Base-by-base conservation (phyloP, 37 sponge, comb jelly and placozoan species). In the Lycopodina hypogea region DNA sequence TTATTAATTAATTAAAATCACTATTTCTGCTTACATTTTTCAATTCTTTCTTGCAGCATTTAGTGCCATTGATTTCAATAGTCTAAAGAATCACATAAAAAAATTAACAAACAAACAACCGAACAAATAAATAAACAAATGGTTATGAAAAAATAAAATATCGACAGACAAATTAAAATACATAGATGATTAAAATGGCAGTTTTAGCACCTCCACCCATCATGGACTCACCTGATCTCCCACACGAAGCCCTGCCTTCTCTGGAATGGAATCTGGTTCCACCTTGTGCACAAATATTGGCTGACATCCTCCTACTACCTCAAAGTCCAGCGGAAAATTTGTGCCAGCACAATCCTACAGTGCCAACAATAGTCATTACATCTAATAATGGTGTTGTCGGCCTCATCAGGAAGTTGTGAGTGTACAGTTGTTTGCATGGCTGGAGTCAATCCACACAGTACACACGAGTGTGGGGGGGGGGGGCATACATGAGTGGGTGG, bases 161-260 rank as follows among this genome's bases (percentile, higher is more conserved):
- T n/a, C n/a, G n/a, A n/a, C n/a, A n/a, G n/a, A n/a, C n/a, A n/a
- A n/a, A n/a, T n/a, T n/a, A n/a, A n/a, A n/a, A n/a, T n/a, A n/a
- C n/a, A n/a, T n/a, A n/a, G n/a, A n/a, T n/a, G n/a, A n/a, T n/a
- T n/a, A n/a, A n/a, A n/a, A n/a, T n/a, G n/a, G n/a, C n/a, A n/a
- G n/a, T n/a, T n/a, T n/a, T n/a, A n/a, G n/a, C 68, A 24, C 38
- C 34, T 68, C 34, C 68, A 11, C 68, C 38, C 23, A 6, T 59
- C 60, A 23, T 18, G 11, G 42, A 41, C 70, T 70, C 72, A 91
- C 92, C 85, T 87, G 80, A 59, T 91, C 92, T 48, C 88, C 92
- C 0, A 83, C 72, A 14, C 72, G 48, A 3, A 90, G 70, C 24
- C 92, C 88, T n/a, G 9, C 48, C 61, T 69, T 42, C 45, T 28